Percentiles rank a stretch among this genome's conserved stretches.
Evolutionary conservation across 1,140 invertebrate genomes (phyloP).

Genomic region (Lucilia sericata): DNA sequence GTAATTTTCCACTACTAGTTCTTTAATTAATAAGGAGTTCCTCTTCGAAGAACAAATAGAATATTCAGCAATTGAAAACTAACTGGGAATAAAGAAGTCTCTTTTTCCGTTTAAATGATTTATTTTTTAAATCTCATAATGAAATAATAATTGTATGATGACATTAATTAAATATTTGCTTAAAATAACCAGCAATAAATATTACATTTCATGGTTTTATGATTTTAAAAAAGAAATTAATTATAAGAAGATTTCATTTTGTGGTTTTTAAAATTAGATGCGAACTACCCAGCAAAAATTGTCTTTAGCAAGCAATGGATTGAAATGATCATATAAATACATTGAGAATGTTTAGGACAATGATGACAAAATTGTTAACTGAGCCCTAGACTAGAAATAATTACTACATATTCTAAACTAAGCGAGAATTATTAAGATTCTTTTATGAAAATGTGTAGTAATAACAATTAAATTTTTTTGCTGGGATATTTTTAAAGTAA

Average conservation of each 20-base stretch:
- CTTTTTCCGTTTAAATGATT: not conserved
- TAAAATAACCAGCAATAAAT: not conserved
- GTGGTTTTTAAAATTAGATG: not conserved
- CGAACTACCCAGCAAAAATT: not conserved
- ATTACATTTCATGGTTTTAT: not conserved
- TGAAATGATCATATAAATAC: too few species aligned
- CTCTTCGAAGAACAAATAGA: not conserved
- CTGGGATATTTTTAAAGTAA: too few species aligned
- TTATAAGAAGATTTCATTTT: constrained; percentile 2
- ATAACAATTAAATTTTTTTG: too few species aligned
- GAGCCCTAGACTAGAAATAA: too few species aligned
- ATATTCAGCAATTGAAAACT: not conserved
- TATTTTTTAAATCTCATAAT: not conserved
- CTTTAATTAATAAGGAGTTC: not conserved
- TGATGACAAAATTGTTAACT: too few species aligned
- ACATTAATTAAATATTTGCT: not conserved
- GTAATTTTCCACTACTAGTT: not conserved
- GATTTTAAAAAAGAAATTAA: not conserved
- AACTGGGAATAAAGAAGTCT: not conserved
- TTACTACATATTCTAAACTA: too few species aligned
- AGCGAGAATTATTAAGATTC: too few species aligned
- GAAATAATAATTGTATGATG: not conserved
- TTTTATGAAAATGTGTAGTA: too few species aligned
- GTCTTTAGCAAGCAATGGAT: too few species aligned
- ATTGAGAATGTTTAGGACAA: too few species aligned